Evolutionary conservation across 2,797 vertebrate genomes (phyloP), one percentile per base, ranked within the genome.

Genomic region (Micrastur ruficollis): DNA sequence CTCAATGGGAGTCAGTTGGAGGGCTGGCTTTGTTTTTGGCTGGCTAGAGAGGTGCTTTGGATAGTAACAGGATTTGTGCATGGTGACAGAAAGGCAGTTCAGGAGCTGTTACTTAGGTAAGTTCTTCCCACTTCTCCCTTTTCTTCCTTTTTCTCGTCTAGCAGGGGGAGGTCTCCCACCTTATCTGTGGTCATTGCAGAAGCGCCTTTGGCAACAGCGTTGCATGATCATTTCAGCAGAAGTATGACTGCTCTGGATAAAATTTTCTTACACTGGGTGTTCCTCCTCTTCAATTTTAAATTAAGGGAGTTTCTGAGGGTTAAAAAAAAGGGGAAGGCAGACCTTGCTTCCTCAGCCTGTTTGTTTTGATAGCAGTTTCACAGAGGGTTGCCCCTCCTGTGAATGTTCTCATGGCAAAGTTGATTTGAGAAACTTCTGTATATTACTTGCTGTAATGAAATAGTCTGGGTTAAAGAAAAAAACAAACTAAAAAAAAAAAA

Each of bases 1-100:
- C 31, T 55, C 34, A 5, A 0, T 2, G 25, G 46, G 32, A 90
- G 4, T 9, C 27, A 2, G 17, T 2, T 32, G 36, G 31, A 44
- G 26, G 18, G 11, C 47, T 90, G 36, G 27, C 23, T 32, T 86
- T 56, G 21, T 1, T 74, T 85, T 31, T 50, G 20, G 31, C 62
- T 87, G 75, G 25, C 25, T 80, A 71, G 40, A 2, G 6, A 73
- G 42, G 25, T 70, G 46, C 53, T 84, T 68, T 70, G 66, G 9
- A 9, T 32, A 16, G 47, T 34, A 63, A 56, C 9, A 18, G 8
- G 26, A 68, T 32, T 68, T 72, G 46, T 72, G 42, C 29, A 5
- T 9, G 13, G 32, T 66, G 38, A 12, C 31, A 78, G 73, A 94
- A 86, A 67, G 16, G 66, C 46, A 29, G 34, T 46, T 47, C 8